Base-by-base conservation (phyloP, 2,797 vertebrate genomes). In the Pyrocephalus nanus region DNA sequence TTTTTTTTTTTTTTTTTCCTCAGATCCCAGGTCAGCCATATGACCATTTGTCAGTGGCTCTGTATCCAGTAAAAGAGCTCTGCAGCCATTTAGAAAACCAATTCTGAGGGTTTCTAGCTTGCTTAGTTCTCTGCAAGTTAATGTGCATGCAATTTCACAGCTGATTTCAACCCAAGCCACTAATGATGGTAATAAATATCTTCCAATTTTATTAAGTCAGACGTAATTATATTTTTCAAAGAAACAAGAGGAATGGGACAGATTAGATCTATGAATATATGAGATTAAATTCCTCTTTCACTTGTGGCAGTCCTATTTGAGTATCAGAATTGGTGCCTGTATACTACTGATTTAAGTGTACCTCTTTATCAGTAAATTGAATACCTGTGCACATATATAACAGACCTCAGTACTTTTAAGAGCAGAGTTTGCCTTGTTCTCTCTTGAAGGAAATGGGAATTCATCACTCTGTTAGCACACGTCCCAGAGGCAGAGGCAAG, bases 361-460 rank as follows among this genome's bases (percentile, higher is more conserved):
- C 18, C 13, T 58, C n/a, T 74, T 45, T 73, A 61, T 50, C 45
- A 79, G 55, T 51, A 67, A 85, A 47, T 22, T 20, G 40, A 87
- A 5, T 79, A 65, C 42, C n/a, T 86, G 34, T 71, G n/a, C 42
- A 43, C n/a, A 12, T 58, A 32, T 77, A 20, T 74, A 80, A 74
- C 21, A 94, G 73, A 55, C 5, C 6, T 70, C 30, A 19, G 34
- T 87, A 80, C 85, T 96, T 96, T 95, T 93, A 51, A 92, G 93
- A 95, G 78, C 62, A 95, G 95, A 95, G 57, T 60, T 94, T 93
- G 86, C 93, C 92, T 95, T 48, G 42, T 43, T 73, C 34, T 67
- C 3, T 78, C 40, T 67, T 3, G 4, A 51, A 92, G 94, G 86
- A 95, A 95, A 50, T 53, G 38, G 30, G 30, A 83, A 74, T 95